Base-by-base conservation (phyloP, 2,113 vertebrate species). In the Atherinomorus stipes region DNA sequence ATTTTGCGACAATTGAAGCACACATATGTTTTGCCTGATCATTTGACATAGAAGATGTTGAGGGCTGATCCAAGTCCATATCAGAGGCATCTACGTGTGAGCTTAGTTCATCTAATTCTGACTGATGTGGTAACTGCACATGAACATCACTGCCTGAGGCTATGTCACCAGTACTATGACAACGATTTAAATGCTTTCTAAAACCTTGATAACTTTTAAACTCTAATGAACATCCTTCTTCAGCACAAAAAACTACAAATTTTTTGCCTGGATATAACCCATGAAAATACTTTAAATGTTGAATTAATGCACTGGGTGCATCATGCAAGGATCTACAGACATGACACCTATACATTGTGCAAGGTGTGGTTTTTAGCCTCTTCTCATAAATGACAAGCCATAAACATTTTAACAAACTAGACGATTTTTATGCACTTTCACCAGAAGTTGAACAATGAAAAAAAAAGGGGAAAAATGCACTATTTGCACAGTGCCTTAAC, bases 161-260 rank as follows among this genome's bases (percentile, higher is more conserved):
- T 1, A 18, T 31, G 28, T 26, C n/a, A 37, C 3, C 18, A 23
- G 19, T 28, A 28, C 28, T 45, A 25, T 25, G 44, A 23, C 13
- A 69, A 37, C 2, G 10, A 65, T 25, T 64, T 51, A n/a, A 60
- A 19, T 59, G 57, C 23, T 75, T 75, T 34, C 18, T 22, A 23
- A 64, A 64, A 70, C 66, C 21, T 38, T 11, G 21, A 31, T n/a
- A n/a, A 67, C 64, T 53, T 66, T 59, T 60, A 19, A 76, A 68
- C 26, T 68, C 34, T 11, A 53, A 34, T n/a, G 34, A 54, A 61
- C 31, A 65, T 28, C 21, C 42, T 50, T 50, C 52, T 66, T 60
- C 45, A 19, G 42, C 72, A 66, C 63, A 65, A 66, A 65, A 0
- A 40, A 74, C 4, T 50, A 76, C 26, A 53, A 16, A 21, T 18